Conservation (phyloP, 2,113 vertebrate genomes). For the Solenodon paradoxus region DNA sequence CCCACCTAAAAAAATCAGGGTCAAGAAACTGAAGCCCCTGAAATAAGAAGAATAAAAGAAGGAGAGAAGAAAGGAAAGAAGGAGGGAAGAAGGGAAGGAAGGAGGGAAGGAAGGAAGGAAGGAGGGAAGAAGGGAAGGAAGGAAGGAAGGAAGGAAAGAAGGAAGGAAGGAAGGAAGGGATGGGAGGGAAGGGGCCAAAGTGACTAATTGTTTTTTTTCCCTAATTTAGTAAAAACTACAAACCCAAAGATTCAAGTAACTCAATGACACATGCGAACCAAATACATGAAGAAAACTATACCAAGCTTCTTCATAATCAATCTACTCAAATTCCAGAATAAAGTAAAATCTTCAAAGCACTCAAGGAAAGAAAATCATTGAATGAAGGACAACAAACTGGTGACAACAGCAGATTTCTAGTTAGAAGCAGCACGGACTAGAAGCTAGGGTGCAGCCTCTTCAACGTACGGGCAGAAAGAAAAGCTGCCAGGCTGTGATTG, state of each 20-base stretch:
- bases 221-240: neutral
- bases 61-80: accelerated
- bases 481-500: neutral
- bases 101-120: accelerated
- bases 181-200: neutral
- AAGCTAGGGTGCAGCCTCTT: neutral
- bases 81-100: no score
- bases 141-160: neutral
- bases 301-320: neutral
- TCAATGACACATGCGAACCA: neutral
- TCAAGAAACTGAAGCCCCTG: neutral
- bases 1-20: no score
- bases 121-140: neutral
- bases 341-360: neutral
- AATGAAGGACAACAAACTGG: neutral
- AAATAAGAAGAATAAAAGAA: neutral
- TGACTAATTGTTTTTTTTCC: no score
- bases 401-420: neutral
- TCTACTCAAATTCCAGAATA: neutral
- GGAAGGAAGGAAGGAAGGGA: no score
- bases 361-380: neutral
- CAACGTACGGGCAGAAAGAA: neutral
- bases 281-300: neutral
- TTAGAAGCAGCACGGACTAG: neutral
- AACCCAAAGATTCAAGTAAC: neutral